A percentile compares a stretch with the other conserved stretches of the same genome.
These are phyloP conservation scores for Drosophila silvestris DNA, from an alignment of 2,888 invertebrate genomes.

Conservation along the genomic window DNA sequence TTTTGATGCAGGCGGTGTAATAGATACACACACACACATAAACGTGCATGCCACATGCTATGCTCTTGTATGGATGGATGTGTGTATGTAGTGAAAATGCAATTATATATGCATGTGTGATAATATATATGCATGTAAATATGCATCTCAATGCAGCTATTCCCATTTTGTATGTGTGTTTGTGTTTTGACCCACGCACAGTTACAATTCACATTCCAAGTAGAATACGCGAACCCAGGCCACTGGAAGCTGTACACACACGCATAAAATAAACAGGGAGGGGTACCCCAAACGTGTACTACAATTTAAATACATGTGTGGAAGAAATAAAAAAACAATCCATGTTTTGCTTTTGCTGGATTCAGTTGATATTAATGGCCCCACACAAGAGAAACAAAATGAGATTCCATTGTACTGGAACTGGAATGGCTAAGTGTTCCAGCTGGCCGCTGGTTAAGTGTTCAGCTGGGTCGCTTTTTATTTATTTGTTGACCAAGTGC, in stretches of 20 bases:
- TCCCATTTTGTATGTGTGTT: not conserved
- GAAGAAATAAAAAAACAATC: not conserved
- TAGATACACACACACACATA: conserved; percentile 50
- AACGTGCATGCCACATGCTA: conserved; percentile 25
- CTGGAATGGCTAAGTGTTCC: conserved; percentile 13
- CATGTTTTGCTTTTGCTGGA: not conserved
- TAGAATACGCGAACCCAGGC: conserved; percentile 50
- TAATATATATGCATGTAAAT: conserved; percentile 7
- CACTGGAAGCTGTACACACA: conserved; percentile 52
- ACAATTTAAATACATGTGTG: conserved; percentile 6
- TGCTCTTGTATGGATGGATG: conserved; percentile 11
- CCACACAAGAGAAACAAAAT: not conserved
- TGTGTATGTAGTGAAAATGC: conserved; percentile 2
- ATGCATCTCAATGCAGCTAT: conserved; percentile 25
- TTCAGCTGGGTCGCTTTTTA: conserved; percentile 6
- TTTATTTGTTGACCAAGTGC: conserved; percentile 29
- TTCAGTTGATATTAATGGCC: conserved; percentile 5
- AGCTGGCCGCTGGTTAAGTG: no score
- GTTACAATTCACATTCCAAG: conserved; percentile 36
- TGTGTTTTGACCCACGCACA: conserved; percentile 52
- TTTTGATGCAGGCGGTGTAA: conserved; percentile 54
- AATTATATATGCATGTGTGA: not conserved
- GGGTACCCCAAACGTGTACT: conserved; percentile 1
- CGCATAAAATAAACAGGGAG: not conserved
- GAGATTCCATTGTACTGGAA: conserved; percentile 10